Percentiles rank a stretch among this genome's conserved stretches.
Evolutionary conservation across 2,888 invertebrate species (phyloP).

Genomic region (Spodoptera exigua): DNA sequence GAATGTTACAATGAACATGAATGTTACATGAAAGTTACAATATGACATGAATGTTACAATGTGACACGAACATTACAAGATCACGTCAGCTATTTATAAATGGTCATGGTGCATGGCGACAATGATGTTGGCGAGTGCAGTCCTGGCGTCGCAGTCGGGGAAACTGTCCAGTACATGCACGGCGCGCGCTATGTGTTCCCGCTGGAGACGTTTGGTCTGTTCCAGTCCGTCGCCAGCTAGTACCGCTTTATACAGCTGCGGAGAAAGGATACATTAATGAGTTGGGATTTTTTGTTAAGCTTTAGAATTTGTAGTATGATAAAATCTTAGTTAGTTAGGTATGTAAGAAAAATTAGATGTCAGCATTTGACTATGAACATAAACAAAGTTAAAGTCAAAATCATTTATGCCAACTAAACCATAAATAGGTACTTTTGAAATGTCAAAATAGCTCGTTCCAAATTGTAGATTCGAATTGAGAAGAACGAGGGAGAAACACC

Average conservation of each 20-base stretch:
- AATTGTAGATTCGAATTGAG: too few relatives aligned
- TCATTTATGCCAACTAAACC: too few relatives aligned
- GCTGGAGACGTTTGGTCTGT: constrained; percentile 92
- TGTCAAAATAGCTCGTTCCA: too few relatives aligned
- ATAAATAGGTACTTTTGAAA: too few relatives aligned
- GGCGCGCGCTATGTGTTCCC: constrained; percentile 93
- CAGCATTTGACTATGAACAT: too few relatives aligned
- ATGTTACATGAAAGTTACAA: neutral
- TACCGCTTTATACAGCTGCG: constrained; percentile 89
- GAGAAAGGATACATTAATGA: too few relatives aligned
- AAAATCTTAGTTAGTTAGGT: too few relatives aligned
- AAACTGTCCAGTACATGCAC: constrained; percentile 93
- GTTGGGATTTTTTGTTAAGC: too few relatives aligned
- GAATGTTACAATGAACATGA: neutral
- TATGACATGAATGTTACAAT: neutral
- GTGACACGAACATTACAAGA: neutral
- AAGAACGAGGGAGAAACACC: too few relatives aligned
- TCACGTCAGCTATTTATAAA: constrained; percentile 45
- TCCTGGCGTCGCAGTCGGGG: constrained; percentile 94
- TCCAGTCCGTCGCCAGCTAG: constrained; percentile 92
- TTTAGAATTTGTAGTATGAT: too few relatives aligned
- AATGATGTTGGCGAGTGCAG: constrained; percentile 95
- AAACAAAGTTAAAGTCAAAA: too few relatives aligned
- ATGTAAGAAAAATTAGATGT: too few relatives aligned
- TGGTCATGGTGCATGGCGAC: constrained; percentile 93